Base-by-base conservation (phyloP, 2,113 vertebrate genomes). In the Dipodomys spectabilis region DNA sequence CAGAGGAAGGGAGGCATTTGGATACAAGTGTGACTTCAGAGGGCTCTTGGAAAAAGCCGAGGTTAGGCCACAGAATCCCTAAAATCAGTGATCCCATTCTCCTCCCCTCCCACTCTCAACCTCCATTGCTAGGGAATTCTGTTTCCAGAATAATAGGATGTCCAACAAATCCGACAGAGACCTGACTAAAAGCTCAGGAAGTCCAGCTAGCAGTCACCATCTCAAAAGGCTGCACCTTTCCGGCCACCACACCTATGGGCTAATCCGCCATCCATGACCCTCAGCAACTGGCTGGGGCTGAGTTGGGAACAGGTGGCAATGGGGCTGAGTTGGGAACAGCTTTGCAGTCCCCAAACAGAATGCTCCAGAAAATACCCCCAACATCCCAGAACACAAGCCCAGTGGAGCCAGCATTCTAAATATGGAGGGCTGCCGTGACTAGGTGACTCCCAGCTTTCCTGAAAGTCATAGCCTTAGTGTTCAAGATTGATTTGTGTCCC, bases 1-100 rank as follows among this genome's bases (percentile, higher is more conserved):
- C 32, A 15, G 73, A 28, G 85, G 65, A 80, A 77, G 83, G 71
- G 80, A 86, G 53, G 53, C 53, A 39, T 83, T 90, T 72, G 49
- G 88, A 45, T 68, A 92, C 45, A 62, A 27, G 85, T 27, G 30
- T 73, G 79, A 90, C 79, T 97, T 94, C 65, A 90, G 92, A 80
- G 80, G 80, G 53, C 62, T 94, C 78, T 67, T 67, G 30, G 20
- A 45, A 83, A 77, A 86, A 67, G 19, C 82, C 39, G 88, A 93
- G 44, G 85, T 57, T 57, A 57, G 53, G 53, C 53, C 15, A 57
- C 53, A 57, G 15, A 57, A 57, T 13, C 53, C 53, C 53, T 57
- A 57, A 57, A 57, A 57, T 57, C 53, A 57, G 53, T 57, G 15
- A 57, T 57, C 53, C 15, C 53, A 13, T 16, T 57, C 15, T 57